These are phyloP conservation scores for Hippocampus barbouri DNA, from an alignment of 2,113 vertebrate species.

Conservation along the genomic window DNA sequence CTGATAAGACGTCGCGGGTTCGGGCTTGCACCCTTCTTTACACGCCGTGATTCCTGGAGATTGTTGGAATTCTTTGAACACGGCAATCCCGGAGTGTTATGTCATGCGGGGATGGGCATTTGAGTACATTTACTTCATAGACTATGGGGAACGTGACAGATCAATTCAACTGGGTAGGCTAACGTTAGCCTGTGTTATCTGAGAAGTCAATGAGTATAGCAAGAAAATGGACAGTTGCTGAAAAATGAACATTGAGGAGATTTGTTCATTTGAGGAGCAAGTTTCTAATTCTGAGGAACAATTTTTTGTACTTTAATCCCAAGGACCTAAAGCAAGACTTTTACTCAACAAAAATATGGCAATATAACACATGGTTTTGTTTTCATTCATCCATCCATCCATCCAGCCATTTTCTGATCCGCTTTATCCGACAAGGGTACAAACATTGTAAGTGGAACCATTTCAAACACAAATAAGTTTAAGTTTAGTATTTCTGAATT, in stretches of 20 bases:
- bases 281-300: no score
- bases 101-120: not conserved
- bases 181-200: not conserved
- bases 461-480: no score
- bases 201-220: not conserved
- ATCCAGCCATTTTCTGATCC: no score
- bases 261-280: no score
- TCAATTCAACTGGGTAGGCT: not conserved
- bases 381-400: no score
- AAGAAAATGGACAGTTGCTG: not conserved
- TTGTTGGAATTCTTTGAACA: constrained; percentile 4
- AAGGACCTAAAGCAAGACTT: no score
- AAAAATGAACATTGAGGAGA: not conserved
- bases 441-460: no score
- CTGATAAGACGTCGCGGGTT: not conserved
- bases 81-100: not conserved
- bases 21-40: not conserved
- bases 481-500: no score
- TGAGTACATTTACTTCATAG: not conserved
- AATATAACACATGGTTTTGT: no score
- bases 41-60: not conserved
- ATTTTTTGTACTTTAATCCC: no score
- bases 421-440: no score
- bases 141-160: not conserved
- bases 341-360: no score